Evolutionary conservation across 2,113 vertebrate genomes (phyloP).

Genomic region (Nesoenas mayeri): DNA sequence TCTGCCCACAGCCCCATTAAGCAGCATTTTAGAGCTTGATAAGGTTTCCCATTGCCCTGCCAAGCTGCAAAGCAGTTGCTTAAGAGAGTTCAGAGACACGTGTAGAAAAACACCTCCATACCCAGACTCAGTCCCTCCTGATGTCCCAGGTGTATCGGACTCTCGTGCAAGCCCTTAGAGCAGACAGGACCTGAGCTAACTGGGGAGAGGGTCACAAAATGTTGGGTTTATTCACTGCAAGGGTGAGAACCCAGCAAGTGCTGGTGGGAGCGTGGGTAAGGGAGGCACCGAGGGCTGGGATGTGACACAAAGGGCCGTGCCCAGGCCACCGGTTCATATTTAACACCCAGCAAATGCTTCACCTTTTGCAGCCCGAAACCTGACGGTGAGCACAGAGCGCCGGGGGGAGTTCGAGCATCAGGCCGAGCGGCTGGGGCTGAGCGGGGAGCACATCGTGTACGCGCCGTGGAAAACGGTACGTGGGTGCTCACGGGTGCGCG

Average conservation of each 20-base stretch:
- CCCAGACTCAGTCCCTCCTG: fast-evolving
- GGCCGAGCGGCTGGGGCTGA: background rate
- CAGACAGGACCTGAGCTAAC: background rate
- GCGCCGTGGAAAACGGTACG: background rate
- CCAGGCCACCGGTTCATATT: fast-evolving
- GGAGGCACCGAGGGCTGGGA: background rate
- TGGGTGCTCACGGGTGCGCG: fast-evolving
- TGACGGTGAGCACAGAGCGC: fast-evolving
- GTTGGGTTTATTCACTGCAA: fast-evolving
- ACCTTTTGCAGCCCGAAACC: conserved; percentile 4
- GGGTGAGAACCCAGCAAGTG: fast-evolving
- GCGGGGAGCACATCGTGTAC: background rate
- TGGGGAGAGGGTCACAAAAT: background rate
- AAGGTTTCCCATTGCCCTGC: background rate
- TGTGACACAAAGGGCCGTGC: fast-evolving
- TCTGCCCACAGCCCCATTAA: background rate
- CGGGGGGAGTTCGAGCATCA: background rate
- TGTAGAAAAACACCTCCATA: fast-evolving
- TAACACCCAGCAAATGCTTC: background rate
- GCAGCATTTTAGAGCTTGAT: background rate
- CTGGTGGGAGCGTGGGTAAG: background rate
- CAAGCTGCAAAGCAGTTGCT: background rate
- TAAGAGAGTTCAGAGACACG: fast-evolving
- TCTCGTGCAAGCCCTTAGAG: no score
- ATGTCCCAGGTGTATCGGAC: background rate